Conservation (phyloP, 1,140 invertebrate genomes). For the Cotesia glomerata region DNA sequence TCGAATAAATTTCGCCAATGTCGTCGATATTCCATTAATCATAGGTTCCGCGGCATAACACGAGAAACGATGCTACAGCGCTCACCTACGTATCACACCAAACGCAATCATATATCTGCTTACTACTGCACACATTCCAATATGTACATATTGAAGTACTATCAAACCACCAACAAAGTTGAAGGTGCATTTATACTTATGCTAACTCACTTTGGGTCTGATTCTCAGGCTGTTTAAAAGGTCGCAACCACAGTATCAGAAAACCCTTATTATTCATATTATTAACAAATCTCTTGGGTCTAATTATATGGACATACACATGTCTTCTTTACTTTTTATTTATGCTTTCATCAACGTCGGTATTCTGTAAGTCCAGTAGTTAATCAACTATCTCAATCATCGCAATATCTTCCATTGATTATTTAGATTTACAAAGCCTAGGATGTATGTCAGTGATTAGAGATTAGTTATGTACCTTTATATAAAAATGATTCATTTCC, state of each 20-base stretch:
- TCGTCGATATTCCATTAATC: background rate
- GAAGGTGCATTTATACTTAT: background rate
- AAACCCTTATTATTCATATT: too few species aligned
- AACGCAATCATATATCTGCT: background rate
- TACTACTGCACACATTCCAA: background rate
- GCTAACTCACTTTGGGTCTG: slow-evolving; percentile 40
- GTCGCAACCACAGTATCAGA: slow-evolving; percentile 48
- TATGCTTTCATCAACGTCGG: too few species aligned
- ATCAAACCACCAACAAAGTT: too few species aligned
- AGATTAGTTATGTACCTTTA: too few species aligned
- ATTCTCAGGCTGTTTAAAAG: slow-evolving; percentile 50
- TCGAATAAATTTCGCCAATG: background rate
- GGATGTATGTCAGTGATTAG: background rate
- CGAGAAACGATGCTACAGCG: background rate
- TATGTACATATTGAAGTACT: background rate
- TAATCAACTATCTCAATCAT: slow-evolving; percentile 58
- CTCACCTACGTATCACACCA: background rate
- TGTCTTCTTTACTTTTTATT: too few species aligned
- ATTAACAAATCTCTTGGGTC: too few species aligned
- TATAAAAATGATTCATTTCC: background rate
- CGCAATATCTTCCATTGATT: slow-evolving; percentile 24
- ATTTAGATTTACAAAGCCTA: background rate
- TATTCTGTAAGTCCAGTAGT: too few species aligned
- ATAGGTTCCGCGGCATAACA: background rate
- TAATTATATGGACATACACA: too few species aligned